Percentiles rank a stretch among this genome's conserved stretches.
These are phyloP conservation scores for Triplophysa yarkandensis DNA, from an alignment of 2,797 vertebrate genomes.

Conservation along the genomic window DNA sequence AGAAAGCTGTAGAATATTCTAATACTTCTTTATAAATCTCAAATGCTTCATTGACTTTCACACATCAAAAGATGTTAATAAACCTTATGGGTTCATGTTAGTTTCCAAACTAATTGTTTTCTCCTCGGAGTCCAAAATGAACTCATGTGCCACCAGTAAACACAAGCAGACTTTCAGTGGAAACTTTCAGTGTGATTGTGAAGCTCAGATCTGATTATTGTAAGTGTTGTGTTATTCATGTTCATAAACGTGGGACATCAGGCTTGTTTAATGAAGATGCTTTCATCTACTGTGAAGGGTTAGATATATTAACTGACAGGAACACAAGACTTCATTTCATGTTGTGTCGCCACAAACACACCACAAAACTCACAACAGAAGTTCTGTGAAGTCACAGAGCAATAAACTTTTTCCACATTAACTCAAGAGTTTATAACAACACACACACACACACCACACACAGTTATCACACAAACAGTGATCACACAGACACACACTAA, in stretches of 20 bases:
- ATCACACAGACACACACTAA: no score
- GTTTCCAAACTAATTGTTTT: constrained; percentile 23
- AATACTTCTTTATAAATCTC: constrained; percentile 3
- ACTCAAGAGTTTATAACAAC: neutral
- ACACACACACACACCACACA: no score
- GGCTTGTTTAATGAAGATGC: neutral
- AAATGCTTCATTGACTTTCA: constrained; percentile 17
- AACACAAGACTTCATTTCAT: neutral
- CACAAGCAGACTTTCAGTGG: neutral
- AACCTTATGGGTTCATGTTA: constrained; percentile 1
- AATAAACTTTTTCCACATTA: constrained; percentile 38
- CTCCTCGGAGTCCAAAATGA: constrained; percentile 1
- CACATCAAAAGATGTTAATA: constrained; percentile 24
- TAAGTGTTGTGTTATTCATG: neutral
- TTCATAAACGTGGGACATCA: neutral
- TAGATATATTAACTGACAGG: constrained; percentile 2
- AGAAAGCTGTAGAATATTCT: neutral
- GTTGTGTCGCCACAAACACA: neutral
- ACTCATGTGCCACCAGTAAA: constrained; percentile 15
- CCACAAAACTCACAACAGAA: neutral
- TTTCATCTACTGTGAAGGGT: constrained; percentile 28
- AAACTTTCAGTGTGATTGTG: no score
- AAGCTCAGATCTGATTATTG: no score
- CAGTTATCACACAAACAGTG: no score
- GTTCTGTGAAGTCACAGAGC: constrained; percentile 11